Conservation (phyloP, 2,797 vertebrate species). For the Carapus acus region DNA sequence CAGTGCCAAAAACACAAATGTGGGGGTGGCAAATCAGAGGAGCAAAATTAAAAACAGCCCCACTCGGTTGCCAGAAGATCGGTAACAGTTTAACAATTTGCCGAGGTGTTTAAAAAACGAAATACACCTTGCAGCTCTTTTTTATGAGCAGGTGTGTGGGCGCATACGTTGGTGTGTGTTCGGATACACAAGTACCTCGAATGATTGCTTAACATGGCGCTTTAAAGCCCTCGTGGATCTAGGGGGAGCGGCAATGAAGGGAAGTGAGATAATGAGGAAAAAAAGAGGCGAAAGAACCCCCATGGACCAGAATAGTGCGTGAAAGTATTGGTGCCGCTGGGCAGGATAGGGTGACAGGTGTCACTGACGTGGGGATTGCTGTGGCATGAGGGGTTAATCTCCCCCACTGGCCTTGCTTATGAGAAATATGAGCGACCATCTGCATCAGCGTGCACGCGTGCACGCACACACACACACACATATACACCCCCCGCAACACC, state of each 20-base stretch:
- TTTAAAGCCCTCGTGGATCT: too few species aligned
- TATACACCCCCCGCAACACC: too few species aligned
- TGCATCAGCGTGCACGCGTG: too few species aligned
- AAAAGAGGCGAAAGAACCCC: conserved; percentile 40
- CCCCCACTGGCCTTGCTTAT: conserved; percentile 43
- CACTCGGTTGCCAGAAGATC: conserved; percentile 70
- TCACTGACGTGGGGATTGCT: conserved; percentile 58
- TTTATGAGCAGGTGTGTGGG: conserved; percentile 56
- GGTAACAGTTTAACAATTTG: conserved; percentile 69
- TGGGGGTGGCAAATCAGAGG: conserved; percentile 36
- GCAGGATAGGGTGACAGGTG: conserved; percentile 62
- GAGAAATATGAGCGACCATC: conserved; percentile 62
- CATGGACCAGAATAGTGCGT: conserved; percentile 59
- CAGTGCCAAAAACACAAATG: conserved; percentile 39
- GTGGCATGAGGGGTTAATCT: conserved; percentile 65
- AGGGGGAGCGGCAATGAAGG: conserved; percentile 38
- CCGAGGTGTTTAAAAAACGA: conserved; percentile 66
- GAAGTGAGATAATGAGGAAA: conserved; percentile 51
- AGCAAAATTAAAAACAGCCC: conserved; percentile 28
- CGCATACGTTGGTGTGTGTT: conserved; percentile 28
- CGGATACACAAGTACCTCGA: too few species aligned
- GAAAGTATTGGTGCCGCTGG: conserved; percentile 58
- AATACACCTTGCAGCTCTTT: conserved; percentile 47
- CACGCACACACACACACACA: too few species aligned
- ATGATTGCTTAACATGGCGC: too few species aligned